phyloP scores from a whole-genome alignment of 2,113 vertebrate genomes.

The Hyaena hyaena region DNA sequence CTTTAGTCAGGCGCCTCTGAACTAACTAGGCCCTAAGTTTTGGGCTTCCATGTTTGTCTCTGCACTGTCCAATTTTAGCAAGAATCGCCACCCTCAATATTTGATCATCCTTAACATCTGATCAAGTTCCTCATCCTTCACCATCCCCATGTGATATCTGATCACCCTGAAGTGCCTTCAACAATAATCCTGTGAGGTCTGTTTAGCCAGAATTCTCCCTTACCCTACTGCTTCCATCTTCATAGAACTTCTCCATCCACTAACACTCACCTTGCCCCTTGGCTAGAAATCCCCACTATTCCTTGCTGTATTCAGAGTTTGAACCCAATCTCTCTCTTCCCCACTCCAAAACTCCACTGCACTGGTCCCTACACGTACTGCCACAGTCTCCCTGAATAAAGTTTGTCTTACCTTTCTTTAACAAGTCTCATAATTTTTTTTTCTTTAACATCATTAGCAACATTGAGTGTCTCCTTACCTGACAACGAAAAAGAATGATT shows the following conservation, averaged over 20 bases:
- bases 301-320: not conserved
- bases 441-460: slow-evolving; percentile 1
- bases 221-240: not conserved
- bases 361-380: not conserved
- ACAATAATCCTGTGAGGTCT: not conserved
- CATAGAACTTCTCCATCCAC: not conserved
- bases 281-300: not conserved
- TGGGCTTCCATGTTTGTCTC: not conserved
- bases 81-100: not conserved
- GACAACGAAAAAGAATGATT: not conserved
- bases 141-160: not conserved
- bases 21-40: not conserved
- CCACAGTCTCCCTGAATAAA: not conserved
- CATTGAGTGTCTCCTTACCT: slow-evolving; percentile 6
- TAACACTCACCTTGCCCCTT: not conserved
- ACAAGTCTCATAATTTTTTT: not conserved
- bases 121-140: not conserved
- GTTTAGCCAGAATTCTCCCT: not conserved
- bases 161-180: not conserved
- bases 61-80: not conserved
- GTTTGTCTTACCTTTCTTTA: not conserved
- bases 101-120: not conserved
- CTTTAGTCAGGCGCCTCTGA: not conserved
- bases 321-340: not conserved
- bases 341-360: not conserved